A percentile compares a stretch with the other conserved stretches of the same genome.
Conservation (phyloP, 2,797 vertebrate species). For the Trichosurus vulpecula region DNA sequence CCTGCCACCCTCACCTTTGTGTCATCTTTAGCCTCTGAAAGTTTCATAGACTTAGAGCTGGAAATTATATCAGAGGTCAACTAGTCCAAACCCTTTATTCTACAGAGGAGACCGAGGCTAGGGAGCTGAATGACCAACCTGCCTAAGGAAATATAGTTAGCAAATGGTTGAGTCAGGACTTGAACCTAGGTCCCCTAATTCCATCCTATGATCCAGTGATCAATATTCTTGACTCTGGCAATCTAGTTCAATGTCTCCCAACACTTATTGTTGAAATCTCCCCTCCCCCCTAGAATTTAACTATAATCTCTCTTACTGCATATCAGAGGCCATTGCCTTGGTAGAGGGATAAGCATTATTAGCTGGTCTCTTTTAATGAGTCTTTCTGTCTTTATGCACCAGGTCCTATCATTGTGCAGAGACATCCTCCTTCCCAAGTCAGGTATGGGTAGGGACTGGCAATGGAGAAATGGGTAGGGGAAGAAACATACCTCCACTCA, state of each 20-base stretch:
- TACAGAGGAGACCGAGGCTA: background rate
- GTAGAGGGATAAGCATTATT: background rate
- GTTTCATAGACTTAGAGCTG: background rate
- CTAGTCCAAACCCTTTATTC: background rate
- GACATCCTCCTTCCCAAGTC: background rate
- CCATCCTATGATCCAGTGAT: background rate
- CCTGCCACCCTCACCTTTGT: background rate
- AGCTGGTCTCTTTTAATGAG: background rate
- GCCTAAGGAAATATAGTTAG: background rate
- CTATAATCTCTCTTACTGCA: background rate
- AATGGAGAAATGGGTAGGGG: background rate
- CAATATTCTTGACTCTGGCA: background rate
- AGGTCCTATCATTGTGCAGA: background rate
- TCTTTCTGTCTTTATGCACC: background rate
- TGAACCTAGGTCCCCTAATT: background rate
- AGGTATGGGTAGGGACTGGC: background rate
- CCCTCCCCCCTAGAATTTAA: background rate
- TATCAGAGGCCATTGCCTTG: background rate
- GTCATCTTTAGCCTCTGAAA: background rate
- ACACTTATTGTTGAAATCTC: background rate
- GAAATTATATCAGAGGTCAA: background rate
- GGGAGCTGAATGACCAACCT: background rate
- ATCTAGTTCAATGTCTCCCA: background rate
- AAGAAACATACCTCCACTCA: conserved; percentile 89
- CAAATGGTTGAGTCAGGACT: background rate